A percentile compares a stretch with the other conserved stretches of the same genome.
phyloP scores from a whole-genome alignment of 2,797 vertebrate genomes.

The Linurgus olivaceus region DNA sequence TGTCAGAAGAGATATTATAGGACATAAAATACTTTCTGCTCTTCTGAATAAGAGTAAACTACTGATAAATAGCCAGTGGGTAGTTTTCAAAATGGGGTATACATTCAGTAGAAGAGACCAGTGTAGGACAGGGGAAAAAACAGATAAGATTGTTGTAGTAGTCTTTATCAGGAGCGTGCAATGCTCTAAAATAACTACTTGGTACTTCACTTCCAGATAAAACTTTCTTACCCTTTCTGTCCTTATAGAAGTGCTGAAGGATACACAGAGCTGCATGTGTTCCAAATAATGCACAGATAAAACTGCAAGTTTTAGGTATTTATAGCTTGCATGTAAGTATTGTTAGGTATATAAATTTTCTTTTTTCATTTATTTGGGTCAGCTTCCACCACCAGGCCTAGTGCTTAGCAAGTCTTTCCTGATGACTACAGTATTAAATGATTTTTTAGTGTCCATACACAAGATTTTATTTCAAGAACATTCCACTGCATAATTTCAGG shows the following conservation, averaged over 20 bases:
- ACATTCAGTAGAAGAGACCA: background rate
- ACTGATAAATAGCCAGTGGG: background rate
- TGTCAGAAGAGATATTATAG: background rate
- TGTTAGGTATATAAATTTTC: background rate
- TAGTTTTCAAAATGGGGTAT: background rate
- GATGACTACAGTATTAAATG: background rate
- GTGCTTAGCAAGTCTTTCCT: background rate
- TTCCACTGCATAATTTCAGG: background rate
- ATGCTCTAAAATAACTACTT: background rate
- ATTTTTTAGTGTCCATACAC: background rate
- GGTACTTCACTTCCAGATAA: background rate
- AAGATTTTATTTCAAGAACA: background rate
- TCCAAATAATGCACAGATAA: background rate
- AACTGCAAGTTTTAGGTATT: background rate
- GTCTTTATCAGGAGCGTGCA: background rate
- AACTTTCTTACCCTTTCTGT: background rate
- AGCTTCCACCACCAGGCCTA: background rate
- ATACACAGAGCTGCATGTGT: background rate
- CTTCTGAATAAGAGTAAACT: background rate
- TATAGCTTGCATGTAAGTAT: background rate
- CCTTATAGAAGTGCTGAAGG: background rate
- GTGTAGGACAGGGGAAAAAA: background rate
- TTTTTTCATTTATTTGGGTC: background rate
- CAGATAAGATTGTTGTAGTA: background rate
- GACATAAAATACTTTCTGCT: background rate